Conservation (phyloP, 2,113 vertebrate species). For the Cinclus cinclus region DNA sequence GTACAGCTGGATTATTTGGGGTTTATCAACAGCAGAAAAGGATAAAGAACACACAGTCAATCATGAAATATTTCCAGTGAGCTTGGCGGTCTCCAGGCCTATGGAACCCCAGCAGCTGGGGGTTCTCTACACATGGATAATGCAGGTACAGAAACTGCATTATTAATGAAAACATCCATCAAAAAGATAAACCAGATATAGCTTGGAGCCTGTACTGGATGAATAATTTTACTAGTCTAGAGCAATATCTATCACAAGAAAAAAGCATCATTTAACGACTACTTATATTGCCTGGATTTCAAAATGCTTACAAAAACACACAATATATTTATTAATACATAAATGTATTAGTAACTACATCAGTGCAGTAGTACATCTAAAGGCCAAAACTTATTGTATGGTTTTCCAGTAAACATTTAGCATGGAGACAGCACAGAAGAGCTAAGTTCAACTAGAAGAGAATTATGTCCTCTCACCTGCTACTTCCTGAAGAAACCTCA, state of each 20-base stretch:
- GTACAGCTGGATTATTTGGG: neutral
- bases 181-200: neutral
- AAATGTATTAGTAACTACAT: neutral
- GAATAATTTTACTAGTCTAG: neutral
- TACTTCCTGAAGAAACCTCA: neutral
- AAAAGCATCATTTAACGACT: neutral
- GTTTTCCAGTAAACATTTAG: neutral
- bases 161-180: neutral
- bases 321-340: neutral
- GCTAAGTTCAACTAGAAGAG: neutral
- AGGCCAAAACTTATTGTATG: neutral
- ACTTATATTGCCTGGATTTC: neutral
- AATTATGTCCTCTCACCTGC: neutral
- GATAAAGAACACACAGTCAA: neutral
- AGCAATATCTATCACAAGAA: neutral
- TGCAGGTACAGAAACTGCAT: neutral
- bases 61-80: neutral
- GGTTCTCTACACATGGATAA: neutral
- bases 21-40: neutral
- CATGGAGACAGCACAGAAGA: neutral
- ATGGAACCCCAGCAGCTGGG: neutral
- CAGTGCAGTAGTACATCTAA: neutral
- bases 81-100: neutral
- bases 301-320: neutral
- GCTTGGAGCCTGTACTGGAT: neutral